Evolutionary conservation across 2,113 vertebrate species (phyloP), one percentile per base, ranked within the genome.

Genomic region (Cyanoliseus patagonus): DNA sequence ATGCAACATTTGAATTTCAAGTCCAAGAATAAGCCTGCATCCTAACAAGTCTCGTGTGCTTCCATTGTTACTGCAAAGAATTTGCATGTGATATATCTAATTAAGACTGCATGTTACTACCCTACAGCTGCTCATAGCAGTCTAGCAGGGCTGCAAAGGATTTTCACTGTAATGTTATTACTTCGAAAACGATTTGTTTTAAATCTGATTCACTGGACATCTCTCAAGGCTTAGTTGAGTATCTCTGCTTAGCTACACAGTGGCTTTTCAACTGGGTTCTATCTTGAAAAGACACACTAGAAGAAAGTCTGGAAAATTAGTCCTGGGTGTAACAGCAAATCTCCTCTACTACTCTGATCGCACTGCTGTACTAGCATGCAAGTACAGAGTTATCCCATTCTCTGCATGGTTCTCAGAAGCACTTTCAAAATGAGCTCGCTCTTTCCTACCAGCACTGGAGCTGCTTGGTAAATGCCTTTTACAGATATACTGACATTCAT

Each of bases 381-480:
- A 52, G 30, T 30, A 27, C 52, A 73, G 77, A 81, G 82, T 86
- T 47, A 81, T 52, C 17, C 66, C 19, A 17, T 19, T 73, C 27
- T 68, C 68, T 59, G 33, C 15, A 6, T 63, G 51, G 13, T 90
- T 81, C 55, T 91, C 66, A 80, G 85, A 33, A 90, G 59, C 86
- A 80, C 88, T 92, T 94, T 74, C 72, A 85, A 89, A 91, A 80
- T 76, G 19, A 84, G 51, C 31, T 89, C 18, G 10, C 69, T 75
- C 51, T 77, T 92, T 90, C 66, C 47, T 87, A 91, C 31, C 35
- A 75, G 28, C 37, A 28, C 35, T 35, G 79, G 90, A 90, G n/a
- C 47, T 93, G 52, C 31, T 74, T 84, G 27, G 42, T 78, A 92
- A 94, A 92, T 79, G n/a, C 22, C 30, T 91, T 92, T 91, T 87